Evolutionary conservation across 2,113 vertebrate genomes (phyloP).

Genomic region (Sinocyclocheilus rhinocerous): DNA sequence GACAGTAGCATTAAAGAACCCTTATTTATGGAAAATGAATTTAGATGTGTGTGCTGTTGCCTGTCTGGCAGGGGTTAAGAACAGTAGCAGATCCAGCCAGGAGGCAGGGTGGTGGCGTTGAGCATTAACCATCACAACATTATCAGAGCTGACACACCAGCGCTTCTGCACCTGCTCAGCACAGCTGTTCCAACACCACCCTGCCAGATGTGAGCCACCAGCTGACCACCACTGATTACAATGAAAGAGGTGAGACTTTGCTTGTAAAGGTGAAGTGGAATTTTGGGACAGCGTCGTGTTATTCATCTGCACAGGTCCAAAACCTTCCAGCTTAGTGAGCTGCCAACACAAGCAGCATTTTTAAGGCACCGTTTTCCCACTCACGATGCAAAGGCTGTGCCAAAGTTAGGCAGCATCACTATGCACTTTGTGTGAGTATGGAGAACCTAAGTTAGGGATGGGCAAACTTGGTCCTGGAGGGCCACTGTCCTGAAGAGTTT

Average conservation of each 20-base stretch:
- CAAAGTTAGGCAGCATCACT: neutral
- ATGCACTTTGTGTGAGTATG: neutral
- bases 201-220: constrained; percentile 52
- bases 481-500: too few relatives aligned
- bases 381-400: neutral
- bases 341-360: constrained; percentile 3
- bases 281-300: neutral
- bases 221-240: neutral
- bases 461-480: too few relatives aligned
- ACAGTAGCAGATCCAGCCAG: neutral
- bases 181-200: constrained; percentile 60
- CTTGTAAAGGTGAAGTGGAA: neutral
- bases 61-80: neutral
- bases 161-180: constrained; percentile 56
- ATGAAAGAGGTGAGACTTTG: neutral
- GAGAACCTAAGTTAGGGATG: too few relatives aligned
- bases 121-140: constrained; percentile 50
- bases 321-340: neutral
- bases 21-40: neutral
- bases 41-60: neutral
- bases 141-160: constrained; percentile 57
- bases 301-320: neutral
- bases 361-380: neutral
- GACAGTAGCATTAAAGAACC: neutral
- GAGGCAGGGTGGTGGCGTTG: neutral